Evolutionary conservation across 2,797 vertebrate genomes (phyloP), one percentile per base, ranked within the genome.

Genomic region (Gallirallus australis): DNA sequence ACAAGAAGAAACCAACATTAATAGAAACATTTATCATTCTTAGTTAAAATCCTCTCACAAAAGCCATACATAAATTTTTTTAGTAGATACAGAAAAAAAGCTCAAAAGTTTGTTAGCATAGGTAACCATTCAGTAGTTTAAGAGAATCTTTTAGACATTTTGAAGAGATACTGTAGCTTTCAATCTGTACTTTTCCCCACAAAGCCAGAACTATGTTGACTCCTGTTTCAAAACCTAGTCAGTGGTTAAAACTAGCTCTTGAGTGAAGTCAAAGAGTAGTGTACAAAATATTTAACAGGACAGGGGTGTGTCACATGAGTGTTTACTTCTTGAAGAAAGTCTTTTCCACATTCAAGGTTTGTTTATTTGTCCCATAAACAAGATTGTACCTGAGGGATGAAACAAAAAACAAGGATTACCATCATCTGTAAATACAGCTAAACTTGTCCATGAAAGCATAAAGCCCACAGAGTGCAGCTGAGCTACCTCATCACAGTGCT

Each of bases 291-390:
- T 97, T 97, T 97, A 96, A 98, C 94, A 96, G 94, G 96, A 97
- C 95, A 94, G 72, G 96, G 94, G 71, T 93, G 94, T 76, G 84
- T 79, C 97, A 96, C 89, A 92, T 82, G 47, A 93, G 68, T 97
- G 92, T 95, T 96, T 85, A 93, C 93, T 96, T 93, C 90, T 95
- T 83, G 68, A 94, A 93, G 94, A 95, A 91, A 83, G 89, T 87
- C 48, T 94, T 91, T 86, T 65, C 42, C 63, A 76, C 72, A 56
- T 85, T 98, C 97, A 99, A 96, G 99, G 99, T 95, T 99, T 98
- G 98, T 99, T 99, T 97, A 99, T 98, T 98, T 99, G 99, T 82
- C 99, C 99, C 98, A 99, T 99, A 87, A 99, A 99, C 93, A 99
- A 98, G 96, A 99, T 84, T 54, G 99, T 99, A 97, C 99, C 99